Base-by-base conservation (phyloP, 2,113 vertebrate species). In the Cyanoliseus patagonus region DNA sequence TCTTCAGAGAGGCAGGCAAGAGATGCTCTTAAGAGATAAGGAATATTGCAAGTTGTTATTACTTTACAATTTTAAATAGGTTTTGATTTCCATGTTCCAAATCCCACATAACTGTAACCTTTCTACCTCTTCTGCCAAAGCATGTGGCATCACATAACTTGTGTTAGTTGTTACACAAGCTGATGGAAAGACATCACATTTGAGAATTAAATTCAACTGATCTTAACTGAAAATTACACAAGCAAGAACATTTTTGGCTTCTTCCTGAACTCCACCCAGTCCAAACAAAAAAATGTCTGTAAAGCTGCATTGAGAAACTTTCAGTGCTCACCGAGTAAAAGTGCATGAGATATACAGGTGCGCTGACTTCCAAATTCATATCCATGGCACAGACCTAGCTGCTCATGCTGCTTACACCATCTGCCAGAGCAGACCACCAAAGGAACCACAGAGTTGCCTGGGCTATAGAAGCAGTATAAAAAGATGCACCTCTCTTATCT, bases 211-310 rank as follows among this genome's bases (percentile, higher is more conserved):
- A 55, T 77, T 88, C 49, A 88, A 39, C 42, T 70, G 75, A 88
- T 86, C 46, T 92, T 61, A 92, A 86, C 52, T 88, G 82, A 86
- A 88, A 90, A 86, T 88, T 51, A 93, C 64, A 90, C 72, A 67
- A 93, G 41, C 37, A 86, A 76, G 75, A 86, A 78, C 42, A 47
- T 64, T 86, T 88, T 80, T 83, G 42, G 51, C 68, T 92, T 81
- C 89, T 61, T 78, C 55, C 61, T 47, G 61, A 90, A 83, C 90
- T 83, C 86, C 79, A 92, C 67, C 68, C 92, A 64, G 46, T 49
- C 23, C 16, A 46, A 83, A 80, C 17, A 10, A 70, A 76, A 79
- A 85, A 61, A 27, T 16, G 5, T 14, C 14, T 22, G 15, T 44
- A 66, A 87, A 91, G 35, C n/a, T 15, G 2, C 55, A 5, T 25